Evolutionary conservation across 2,797 vertebrate genomes (phyloP).

Genomic region (Rhabdomys pumilio): DNA sequence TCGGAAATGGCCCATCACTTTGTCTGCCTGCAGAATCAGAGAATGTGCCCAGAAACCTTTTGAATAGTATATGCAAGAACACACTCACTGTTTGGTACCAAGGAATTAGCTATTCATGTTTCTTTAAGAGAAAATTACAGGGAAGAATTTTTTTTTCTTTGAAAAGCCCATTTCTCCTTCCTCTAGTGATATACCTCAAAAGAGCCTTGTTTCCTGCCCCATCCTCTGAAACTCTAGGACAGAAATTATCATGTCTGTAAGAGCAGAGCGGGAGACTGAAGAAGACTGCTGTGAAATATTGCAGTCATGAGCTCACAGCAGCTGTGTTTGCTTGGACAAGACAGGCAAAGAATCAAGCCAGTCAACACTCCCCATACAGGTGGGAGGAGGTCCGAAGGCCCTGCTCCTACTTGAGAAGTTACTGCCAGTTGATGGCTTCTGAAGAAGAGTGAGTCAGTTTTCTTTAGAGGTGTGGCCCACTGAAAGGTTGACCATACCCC

Average conservation of each 20-base stretch:
- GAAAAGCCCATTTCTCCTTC: slow-evolving; percentile 8
- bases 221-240: background rate
- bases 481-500: background rate
- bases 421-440: background rate
- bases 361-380: background rate
- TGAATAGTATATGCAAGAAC: background rate
- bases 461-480: background rate
- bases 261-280: background rate
- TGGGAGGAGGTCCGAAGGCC: background rate
- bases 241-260: slow-evolving; percentile 26
- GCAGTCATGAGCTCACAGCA: background rate
- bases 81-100: slow-evolving; percentile 23
- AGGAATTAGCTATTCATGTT: background rate
- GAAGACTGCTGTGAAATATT: background rate
- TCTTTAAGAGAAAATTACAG: slow-evolving; percentile 11
- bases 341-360: background rate
- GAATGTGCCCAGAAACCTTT: slow-evolving; percentile 36
- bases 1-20: slow-evolving; percentile 38
- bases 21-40: slow-evolving; percentile 45
- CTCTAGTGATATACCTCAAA: slow-evolving; percentile 40
- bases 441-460: background rate
- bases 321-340: background rate
- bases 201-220: background rate
- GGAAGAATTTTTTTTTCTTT: slow-evolving; percentile 50
- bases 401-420: background rate